Evolutionary conservation across 2,888 invertebrate species (phyloP), one percentile per base, ranked within the genome.

Genomic region (Salpingus planirostris): DNA sequence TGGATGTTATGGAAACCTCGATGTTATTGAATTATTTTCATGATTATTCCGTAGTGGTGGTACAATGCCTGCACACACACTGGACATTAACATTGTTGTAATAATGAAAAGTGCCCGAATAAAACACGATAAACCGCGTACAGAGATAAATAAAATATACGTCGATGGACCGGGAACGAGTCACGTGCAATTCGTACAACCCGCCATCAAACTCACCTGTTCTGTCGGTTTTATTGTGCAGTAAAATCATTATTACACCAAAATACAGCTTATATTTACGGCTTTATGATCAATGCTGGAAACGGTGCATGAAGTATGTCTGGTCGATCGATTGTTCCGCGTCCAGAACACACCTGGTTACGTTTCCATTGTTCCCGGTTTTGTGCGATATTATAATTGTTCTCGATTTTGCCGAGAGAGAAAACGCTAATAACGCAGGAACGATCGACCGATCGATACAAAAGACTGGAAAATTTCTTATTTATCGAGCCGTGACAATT

Each of bases 1-100:
- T 50, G 43, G 44, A 43, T 51, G 50, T 49, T 40, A 45, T 48
- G 48, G 45, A 42, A 29, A 39, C 33, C 41, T 50, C 43, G 43
- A 46, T 45, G 44, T 47, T 41, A 40, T 35, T 40, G 31, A 37
- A 36, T 41, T 42, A 36, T 40, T 39, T 42, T 40, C 40, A 43
- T 43, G 30, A 35, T 43, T 44, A 38, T 43, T 44, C 35, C 43
- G 47, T 47, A 48, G 51, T 49, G 47, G 43, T 47, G 42, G 36
- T 33, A 44, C 43, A 40, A 37, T 48, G 48, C 48, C 48, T 47
- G 51, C 51, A 13, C 24, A 10, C 24, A 51, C 44, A 47, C 31
- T 38, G 36, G 29, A 33, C 34, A 41, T 42, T 6, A 18, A 18
- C 31, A 40, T 39, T 41, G 44, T 25, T 44, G 43, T 37, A 40